Evolutionary conservation across 1,140 invertebrate genomes (phyloP).

Genomic region (Rhyacophila brunnea): DNA sequence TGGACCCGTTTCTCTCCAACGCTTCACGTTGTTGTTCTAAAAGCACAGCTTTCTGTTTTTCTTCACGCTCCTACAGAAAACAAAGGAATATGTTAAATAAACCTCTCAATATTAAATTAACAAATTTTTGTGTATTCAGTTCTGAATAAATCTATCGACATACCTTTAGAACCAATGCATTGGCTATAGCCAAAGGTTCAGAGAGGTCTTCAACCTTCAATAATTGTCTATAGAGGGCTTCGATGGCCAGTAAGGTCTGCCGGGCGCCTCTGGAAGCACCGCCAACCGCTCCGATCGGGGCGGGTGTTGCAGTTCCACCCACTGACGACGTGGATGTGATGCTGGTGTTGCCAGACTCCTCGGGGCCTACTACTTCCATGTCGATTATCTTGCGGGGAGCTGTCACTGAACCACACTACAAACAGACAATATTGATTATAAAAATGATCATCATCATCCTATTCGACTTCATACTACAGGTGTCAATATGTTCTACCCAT

Average conservation of each 20-base stretch:
- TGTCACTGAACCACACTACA: constrained; percentile 81
- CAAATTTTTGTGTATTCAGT: too few species aligned
- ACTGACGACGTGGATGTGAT: constrained; percentile 53
- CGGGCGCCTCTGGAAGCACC: constrained; percentile 57
- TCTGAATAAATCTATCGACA: too few species aligned
- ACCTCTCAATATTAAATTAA: too few species aligned
- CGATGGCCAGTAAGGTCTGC: constrained; percentile 78
- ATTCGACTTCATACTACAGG: too few species aligned
- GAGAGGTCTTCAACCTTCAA: constrained; percentile 72
- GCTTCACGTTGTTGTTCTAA: constrained; percentile 44
- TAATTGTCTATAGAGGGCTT: constrained; percentile 69
- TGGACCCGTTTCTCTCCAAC: constrained; percentile 41
- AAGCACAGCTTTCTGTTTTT: constrained; percentile 54
- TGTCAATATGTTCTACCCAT: too few species aligned
- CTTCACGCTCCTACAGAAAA: constrained; percentile 53
- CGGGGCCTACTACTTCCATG: constrained; percentile 70
- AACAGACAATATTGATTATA: too few species aligned
- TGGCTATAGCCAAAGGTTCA: constrained; percentile 68
- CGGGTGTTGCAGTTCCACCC: constrained; percentile 50
- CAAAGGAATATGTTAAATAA: too few species aligned
- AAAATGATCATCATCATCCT: too few species aligned
- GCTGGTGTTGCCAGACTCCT: constrained; percentile 31
- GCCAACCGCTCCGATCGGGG: constrained; percentile 14
- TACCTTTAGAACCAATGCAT: constrained; percentile 59
- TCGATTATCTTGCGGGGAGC: constrained; percentile 92